Base-by-base conservation (phyloP, 2,888 invertebrate species). In the Catocala nupta region DNA sequence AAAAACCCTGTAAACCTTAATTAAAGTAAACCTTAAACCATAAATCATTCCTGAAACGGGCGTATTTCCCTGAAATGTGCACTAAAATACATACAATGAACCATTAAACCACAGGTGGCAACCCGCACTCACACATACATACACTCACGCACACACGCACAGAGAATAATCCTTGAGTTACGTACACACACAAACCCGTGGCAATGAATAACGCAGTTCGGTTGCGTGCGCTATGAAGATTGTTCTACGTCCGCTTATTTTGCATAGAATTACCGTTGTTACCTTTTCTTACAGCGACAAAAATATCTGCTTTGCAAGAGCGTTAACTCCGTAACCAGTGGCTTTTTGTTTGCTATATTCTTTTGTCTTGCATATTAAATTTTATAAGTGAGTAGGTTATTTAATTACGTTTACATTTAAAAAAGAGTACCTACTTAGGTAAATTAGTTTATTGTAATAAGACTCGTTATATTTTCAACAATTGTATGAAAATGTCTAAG, bases 141-240 rank as follows among this genome's bases (percentile, higher is more conserved):
- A 39, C 25, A 55, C 55, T 71, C 71, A 68, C 75, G 73, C 73
- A 71, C 75, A 78, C 83, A 65, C 84, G 82, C 81, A 71, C 81
- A 71, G 47, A 51, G 66, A 63, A 66, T 59, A 78, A 90, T 88
- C 87, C 87, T 89, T 89, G 86, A 87, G 78, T 77, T 73, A 84
- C 81, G 77, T 81, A 81, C 82, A 81, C 83, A 79, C 80, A 62
- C 47, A 45, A 43, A 47, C 50, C 73, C 59, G 59, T 56, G 73
- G 81, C 71, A 84, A 87, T 84, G 85, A 87, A 88, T 85, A 86
- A 86, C 85, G 84, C 85, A 87, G 81, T 83, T 82, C 70, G 75
- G 81, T 81, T 89, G 86, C 88, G 87, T 88, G 86, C 83, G 86
- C 81, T 77, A 78, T 78, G 81, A 83, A 83, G 80, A 81, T 84